Percentiles rank a stretch among this genome's conserved stretches.
phyloP scores from a whole-genome alignment of 2,888 invertebrate genomes.

The Eulithis testata region DNA sequence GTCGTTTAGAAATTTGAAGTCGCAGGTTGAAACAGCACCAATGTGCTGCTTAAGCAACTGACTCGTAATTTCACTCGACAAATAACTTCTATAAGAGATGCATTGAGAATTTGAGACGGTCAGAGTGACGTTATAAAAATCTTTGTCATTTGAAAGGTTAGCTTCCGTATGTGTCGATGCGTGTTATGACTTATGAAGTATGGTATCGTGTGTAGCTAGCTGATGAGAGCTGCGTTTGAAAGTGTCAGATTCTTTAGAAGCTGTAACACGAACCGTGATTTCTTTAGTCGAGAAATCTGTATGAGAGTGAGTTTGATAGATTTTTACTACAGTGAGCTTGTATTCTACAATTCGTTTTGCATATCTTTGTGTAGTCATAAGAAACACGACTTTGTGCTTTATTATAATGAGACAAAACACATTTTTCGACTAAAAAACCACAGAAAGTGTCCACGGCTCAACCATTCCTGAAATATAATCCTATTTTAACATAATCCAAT shows the following conservation, averaged over 20 bases:
- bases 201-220: conserved; percentile 55
- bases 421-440: conserved; percentile 14
- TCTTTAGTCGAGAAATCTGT: conserved; percentile 3
- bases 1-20: too few relatives aligned
- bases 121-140: too few relatives aligned
- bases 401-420: background rate
- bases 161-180: conserved; percentile 63
- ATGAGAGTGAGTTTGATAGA: background rate
- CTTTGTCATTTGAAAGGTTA: conserved; percentile 48
- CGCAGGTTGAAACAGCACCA: too few relatives aligned
- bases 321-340: background rate
- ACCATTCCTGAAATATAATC: conserved; percentile 32
- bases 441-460: conserved; percentile 2
- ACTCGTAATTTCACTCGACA: too few relatives aligned
- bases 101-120: too few relatives aligned
- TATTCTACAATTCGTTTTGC: too few relatives aligned
- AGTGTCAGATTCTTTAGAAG: conserved; percentile 26
- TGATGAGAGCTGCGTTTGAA: conserved; percentile 51
- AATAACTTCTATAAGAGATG: too few relatives aligned
- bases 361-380: too few relatives aligned
- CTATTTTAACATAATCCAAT: conserved; percentile 22
- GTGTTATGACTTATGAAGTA: conserved; percentile 47
- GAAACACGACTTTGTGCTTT: background rate
- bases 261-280: background rate
- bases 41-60: too few relatives aligned